phyloP scores from a whole-genome alignment of 2,797 vertebrate genomes.

The Toxotes lorentzi region DNA sequence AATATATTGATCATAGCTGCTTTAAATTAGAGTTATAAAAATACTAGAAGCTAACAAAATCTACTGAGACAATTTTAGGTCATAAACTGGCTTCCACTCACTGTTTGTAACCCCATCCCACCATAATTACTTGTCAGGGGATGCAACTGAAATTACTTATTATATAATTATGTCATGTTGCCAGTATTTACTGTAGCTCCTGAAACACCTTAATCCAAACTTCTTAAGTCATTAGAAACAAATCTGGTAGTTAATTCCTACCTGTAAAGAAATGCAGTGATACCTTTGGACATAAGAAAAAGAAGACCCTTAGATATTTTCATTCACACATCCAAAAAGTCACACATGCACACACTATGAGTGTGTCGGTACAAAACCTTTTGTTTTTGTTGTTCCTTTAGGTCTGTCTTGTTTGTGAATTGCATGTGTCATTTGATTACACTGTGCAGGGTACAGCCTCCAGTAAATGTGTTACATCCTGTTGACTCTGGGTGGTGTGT shows the following conservation, averaged over 20 bases:
- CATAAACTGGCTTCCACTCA: too few relatives aligned
- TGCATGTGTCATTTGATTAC: conserved; percentile 31
- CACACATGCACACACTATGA: not conserved
- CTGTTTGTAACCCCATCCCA: too few relatives aligned
- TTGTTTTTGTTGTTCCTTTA: not conserved
- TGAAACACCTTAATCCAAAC: not conserved
- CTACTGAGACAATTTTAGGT: not conserved
- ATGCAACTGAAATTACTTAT: too few relatives aligned
- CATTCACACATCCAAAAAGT: not conserved
- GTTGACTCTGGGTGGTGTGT: conserved; percentile 60
- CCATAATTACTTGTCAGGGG: too few relatives aligned
- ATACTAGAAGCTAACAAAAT: not conserved
- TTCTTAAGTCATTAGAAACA: not conserved
- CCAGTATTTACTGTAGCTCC: not conserved
- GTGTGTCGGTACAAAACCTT: not conserved
- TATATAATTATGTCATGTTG: not conserved
- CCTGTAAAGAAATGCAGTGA: not conserved
- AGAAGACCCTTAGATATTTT: too few relatives aligned
- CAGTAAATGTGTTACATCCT: conserved; percentile 52
- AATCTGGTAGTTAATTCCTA: not conserved
- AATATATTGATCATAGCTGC: not conserved
- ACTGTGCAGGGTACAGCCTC: conserved; percentile 17
- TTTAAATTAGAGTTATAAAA: not conserved
- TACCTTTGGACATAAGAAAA: not conserved
- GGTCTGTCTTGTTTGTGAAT: not conserved